phyloP scores from a whole-genome alignment of 2,797 vertebrate genomes.

The Australoheros facetus region DNA sequence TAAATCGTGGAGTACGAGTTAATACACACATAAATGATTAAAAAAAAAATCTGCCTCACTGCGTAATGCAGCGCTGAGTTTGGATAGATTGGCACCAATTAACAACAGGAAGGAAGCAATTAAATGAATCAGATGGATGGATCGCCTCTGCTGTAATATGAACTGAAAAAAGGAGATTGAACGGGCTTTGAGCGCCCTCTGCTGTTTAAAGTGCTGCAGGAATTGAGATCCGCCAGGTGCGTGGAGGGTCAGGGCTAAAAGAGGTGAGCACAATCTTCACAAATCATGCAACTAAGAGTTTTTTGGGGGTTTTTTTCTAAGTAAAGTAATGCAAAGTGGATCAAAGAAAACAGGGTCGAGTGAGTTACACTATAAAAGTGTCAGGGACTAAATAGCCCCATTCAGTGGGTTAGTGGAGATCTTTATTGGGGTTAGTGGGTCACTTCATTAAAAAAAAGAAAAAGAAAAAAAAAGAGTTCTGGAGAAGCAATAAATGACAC shows the following conservation, averaged over 20 bases:
- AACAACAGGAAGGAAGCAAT: conserved; percentile 69
- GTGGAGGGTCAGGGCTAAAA: conserved; percentile 35
- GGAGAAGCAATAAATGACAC: conserved; percentile 2
- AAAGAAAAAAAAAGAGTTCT: conserved; percentile 1
- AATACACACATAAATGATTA: background rate
- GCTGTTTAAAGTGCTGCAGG: conserved; percentile 15
- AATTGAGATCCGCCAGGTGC: conserved; percentile 13
- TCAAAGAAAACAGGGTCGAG: background rate
- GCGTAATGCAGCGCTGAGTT: background rate
- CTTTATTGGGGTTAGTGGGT: conserved; percentile 52
- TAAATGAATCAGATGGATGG: conserved; percentile 54
- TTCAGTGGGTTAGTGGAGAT: conserved; percentile 5
- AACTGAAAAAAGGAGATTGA: background rate
- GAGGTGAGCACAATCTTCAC: conserved; percentile 3
- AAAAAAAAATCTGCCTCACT: background rate
- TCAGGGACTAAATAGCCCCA: background rate
- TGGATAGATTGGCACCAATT: conserved; percentile 63
- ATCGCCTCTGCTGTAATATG: background rate
- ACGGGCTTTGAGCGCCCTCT: conserved; percentile 64
- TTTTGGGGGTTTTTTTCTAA: background rate
- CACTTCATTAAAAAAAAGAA: conserved; percentile 27
- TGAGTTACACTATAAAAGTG: background rate
- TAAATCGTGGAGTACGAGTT: background rate
- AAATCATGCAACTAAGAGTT: background rate
- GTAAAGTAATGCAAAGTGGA: background rate